A percentile compares a stretch with the other conserved stretches of the same genome.
Conservation (phyloP, 2,888 invertebrate species). For the Rhagonycha lutea region DNA sequence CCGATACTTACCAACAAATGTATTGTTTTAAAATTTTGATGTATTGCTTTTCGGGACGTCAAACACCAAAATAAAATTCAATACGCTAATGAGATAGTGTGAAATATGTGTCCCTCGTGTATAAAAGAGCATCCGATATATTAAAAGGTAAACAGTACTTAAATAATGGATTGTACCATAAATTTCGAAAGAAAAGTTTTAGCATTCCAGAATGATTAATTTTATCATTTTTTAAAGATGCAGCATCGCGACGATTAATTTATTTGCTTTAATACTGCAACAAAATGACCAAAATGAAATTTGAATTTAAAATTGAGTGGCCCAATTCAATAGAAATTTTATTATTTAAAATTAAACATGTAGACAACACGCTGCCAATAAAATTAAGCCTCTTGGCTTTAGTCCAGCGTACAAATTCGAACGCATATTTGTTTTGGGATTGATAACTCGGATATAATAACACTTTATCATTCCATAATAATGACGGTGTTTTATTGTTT, state of each 20-base stretch:
- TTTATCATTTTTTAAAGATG: neutral
- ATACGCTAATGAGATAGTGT: neutral
- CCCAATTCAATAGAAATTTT: neutral
- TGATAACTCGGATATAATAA: constrained; percentile 15
- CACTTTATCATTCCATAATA: constrained; percentile 11
- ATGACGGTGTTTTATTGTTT: neutral
- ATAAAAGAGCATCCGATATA: neutral
- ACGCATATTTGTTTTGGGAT: constrained; percentile 15
- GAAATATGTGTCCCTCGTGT: neutral
- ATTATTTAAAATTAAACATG: neutral
- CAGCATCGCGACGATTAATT: neutral
- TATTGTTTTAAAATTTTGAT: neutral
- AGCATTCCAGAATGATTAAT: neutral
- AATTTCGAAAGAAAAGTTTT: neutral
- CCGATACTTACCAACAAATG: too few relatives aligned
- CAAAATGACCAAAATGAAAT: neutral
- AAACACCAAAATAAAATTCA: neutral
- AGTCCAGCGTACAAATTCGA: constrained; percentile 4
- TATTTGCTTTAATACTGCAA: neutral
- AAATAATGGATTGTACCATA: neutral
- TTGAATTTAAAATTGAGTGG: neutral
- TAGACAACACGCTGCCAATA: constrained; percentile 7
- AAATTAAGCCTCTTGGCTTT: constrained; percentile 1
- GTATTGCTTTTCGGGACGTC: neutral
- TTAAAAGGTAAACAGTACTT: neutral